These are phyloP conservation scores for Gavialis gangeticus DNA, from an alignment of 2,113 vertebrate genomes.

Conservation along the genomic window DNA sequence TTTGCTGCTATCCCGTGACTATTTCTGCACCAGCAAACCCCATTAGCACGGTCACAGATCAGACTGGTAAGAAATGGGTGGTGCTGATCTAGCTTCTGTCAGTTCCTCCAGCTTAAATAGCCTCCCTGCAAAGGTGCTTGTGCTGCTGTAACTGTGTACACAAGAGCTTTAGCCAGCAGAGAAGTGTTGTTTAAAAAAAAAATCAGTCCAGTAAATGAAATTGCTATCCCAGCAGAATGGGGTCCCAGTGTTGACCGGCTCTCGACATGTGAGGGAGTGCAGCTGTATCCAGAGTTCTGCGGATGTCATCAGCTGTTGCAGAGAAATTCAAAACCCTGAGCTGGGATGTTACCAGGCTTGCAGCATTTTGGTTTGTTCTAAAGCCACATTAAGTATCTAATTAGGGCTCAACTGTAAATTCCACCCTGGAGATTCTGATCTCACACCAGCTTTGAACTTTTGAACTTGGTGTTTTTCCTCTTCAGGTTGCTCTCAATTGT, in stretches of 20 bases:
- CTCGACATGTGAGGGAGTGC: neutral
- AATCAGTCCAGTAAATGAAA: neutral
- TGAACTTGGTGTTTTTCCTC: neutral
- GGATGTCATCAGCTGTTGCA: slow-evolving; percentile 13
- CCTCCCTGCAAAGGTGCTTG: neutral
- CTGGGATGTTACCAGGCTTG: neutral
- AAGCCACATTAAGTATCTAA: neutral
- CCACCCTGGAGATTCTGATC: neutral
- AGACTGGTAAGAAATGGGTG: too few relatives aligned
- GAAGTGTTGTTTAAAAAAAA: neutral
- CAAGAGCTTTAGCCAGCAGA: neutral
- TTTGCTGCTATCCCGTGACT: neutral
- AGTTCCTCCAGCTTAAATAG: neutral
- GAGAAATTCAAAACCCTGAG: neutral
- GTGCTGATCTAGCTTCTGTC: neutral
- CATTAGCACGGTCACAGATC: neutral
- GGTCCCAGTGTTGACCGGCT: neutral
- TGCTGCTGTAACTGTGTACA: neutral
- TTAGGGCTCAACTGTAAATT: neutral
- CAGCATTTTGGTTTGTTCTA: neutral
- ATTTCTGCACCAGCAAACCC: neutral
- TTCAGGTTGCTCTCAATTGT: neutral
- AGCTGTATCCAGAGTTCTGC: neutral
- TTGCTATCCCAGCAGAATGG: neutral
- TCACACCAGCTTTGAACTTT: neutral